Evolutionary conservation across 2,113 vertebrate species (phyloP).

Genomic region (Thalassoma bifasciatum): DNA sequence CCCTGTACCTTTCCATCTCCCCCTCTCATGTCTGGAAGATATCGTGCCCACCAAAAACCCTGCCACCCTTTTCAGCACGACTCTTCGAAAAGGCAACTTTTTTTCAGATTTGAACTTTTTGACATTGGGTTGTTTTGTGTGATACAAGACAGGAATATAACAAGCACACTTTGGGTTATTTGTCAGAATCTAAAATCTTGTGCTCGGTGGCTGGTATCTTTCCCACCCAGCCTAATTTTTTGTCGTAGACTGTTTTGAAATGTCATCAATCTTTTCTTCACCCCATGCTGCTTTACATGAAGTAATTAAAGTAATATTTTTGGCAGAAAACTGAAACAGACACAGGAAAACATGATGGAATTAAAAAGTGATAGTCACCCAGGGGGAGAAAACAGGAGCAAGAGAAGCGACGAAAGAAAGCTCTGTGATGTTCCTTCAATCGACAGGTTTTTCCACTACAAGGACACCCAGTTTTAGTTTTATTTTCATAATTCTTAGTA

Average conservation of each 20-base stretch:
- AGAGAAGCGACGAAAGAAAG: not conserved
- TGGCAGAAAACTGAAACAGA: not conserved
- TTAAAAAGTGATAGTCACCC: not conserved
- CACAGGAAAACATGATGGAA: not conserved
- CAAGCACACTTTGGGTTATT: not conserved
- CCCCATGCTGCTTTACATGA: not conserved
- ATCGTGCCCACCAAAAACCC: constrained; percentile 40
- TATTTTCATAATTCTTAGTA: too few species aligned
- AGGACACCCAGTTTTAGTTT: not conserved
- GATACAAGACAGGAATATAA: constrained; percentile 3
- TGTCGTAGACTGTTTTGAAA: constrained; percentile 28
- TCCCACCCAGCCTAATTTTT: not conserved
- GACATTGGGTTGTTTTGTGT: constrained; percentile 3
- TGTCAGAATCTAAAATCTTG: too few species aligned
- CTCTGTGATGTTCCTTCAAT: constrained; percentile 10
- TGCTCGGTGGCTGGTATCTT: too few species aligned
- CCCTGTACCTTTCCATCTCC: constrained; percentile 57
- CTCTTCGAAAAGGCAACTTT: constrained; percentile 16
- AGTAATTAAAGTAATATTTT: not conserved
- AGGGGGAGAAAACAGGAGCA: not conserved
- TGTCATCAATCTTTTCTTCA: not conserved
- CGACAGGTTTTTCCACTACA: not conserved
- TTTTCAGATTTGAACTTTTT: constrained; percentile 30
- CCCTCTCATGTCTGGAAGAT: constrained; percentile 48
- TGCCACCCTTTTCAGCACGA: constrained; percentile 31